Evolutionary conservation across 2,888 invertebrate genomes (phyloP).

Genomic region (Philaethria dido): DNA sequence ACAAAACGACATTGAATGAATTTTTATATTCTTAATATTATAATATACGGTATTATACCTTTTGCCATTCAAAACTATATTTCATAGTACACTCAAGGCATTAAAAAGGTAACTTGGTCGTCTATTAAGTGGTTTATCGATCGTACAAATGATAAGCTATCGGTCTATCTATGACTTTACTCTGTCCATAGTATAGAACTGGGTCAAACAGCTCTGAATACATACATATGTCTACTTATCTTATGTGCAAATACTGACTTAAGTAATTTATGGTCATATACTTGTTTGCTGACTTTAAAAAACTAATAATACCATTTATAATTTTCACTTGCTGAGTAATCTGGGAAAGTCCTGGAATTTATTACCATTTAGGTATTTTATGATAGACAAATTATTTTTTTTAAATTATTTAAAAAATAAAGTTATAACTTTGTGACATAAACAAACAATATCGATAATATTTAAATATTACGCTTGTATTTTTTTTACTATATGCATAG

Average conservation of each 20-base stretch:
- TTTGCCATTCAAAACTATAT: background rate
- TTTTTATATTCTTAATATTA: background rate
- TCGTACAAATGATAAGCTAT: slow-evolving; percentile 70
- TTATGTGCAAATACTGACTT: slow-evolving; percentile 54
- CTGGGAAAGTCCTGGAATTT: background rate
- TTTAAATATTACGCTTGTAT: too few relatives aligned
- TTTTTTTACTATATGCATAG: too few relatives aligned
- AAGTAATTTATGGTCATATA: slow-evolving; percentile 52
- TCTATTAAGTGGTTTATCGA: slow-evolving; percentile 65
- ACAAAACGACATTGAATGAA: background rate
- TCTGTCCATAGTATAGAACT: slow-evolving; percentile 56
- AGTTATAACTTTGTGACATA: too few relatives aligned
- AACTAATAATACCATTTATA: slow-evolving; percentile 10
- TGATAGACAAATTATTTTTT: too few relatives aligned
- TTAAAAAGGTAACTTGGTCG: slow-evolving; percentile 30
- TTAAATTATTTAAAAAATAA: too few relatives aligned
- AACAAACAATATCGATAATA: too few relatives aligned
- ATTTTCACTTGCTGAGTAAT: background rate
- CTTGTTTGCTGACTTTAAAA: slow-evolving; percentile 28
- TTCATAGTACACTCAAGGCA: slow-evolving; percentile 16
- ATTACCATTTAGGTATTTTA: background rate
- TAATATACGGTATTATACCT: background rate
- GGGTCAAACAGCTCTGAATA: slow-evolving; percentile 67
- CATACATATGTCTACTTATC: slow-evolving; percentile 46
- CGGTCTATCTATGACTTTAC: slow-evolving; percentile 57